phyloP scores from a whole-genome alignment of 2,797 vertebrate genomes.

The Sciaenops ocellatus region DNA sequence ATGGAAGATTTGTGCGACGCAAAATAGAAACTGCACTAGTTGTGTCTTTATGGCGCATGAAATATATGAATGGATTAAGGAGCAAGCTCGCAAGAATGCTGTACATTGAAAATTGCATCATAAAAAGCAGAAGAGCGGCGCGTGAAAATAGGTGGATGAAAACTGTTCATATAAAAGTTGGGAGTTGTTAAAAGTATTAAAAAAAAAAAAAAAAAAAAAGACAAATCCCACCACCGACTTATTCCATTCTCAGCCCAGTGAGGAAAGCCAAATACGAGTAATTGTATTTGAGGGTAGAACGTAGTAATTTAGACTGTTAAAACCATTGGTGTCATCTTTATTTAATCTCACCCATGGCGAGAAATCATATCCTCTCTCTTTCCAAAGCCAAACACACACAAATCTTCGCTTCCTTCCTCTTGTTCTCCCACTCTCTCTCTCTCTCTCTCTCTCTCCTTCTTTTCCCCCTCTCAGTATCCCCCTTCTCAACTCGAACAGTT shows the following conservation, averaged over 20 bases:
- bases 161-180: constrained; percentile 74
- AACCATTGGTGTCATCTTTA: constrained; percentile 76
- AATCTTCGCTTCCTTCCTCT: constrained; percentile 73
- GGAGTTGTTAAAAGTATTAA: constrained; percentile 70
- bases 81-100: constrained; percentile 62
- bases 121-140: constrained; percentile 75
- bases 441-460: constrained; percentile 14
- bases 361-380: constrained; percentile 68
- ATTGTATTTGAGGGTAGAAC: constrained; percentile 71
- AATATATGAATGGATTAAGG: constrained; percentile 75
- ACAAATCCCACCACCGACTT: constrained; percentile 34
- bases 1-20: constrained; percentile 67
- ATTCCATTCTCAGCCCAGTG: constrained; percentile 49
- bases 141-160: constrained; percentile 66
- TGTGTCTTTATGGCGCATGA: constrained; percentile 80
- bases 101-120: constrained; percentile 76
- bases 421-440: constrained; percentile 26
- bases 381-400: constrained; percentile 78
- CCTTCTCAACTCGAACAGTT: constrained; percentile 68
- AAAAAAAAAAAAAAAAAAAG: constrained; percentile 30
- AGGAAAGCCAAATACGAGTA: constrained; percentile 70
- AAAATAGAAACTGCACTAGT: constrained; percentile 70
- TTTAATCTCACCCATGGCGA: constrained; percentile 76
- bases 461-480: constrained; percentile 25
- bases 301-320: constrained; percentile 74